These are phyloP conservation scores for Mesodorylaimus sp. DNA, from an alignment of 2,888 invertebrate genomes.

Conservation along the genomic window DNA sequence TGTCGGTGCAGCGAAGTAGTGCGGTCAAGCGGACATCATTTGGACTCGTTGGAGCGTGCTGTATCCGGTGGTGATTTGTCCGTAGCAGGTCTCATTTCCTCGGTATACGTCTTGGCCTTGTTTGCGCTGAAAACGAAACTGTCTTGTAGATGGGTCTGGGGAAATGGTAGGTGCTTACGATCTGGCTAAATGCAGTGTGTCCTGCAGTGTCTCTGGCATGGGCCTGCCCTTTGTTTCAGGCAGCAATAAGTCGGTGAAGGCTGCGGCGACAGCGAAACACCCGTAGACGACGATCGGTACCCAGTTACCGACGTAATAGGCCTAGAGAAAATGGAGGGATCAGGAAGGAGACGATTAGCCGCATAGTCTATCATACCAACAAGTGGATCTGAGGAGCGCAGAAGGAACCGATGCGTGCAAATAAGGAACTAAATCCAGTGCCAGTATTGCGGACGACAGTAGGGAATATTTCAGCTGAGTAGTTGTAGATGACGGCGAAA, in stretches of 20 bases:
- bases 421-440: conserved; percentile 7
- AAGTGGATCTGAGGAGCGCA: conserved; percentile 11
- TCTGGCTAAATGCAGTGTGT: conserved; percentile 4
- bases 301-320: conserved; percentile 3
- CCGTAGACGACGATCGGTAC: conserved; percentile 11
- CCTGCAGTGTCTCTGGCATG: conserved; percentile 10
- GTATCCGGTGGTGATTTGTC: too few relatives aligned
- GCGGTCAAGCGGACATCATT: too few relatives aligned
- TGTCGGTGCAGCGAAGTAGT: too few relatives aligned
- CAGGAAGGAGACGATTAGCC: too few relatives aligned
- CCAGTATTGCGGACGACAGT: conserved; percentile 11
- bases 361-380: too few relatives aligned
- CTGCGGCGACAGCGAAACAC: conserved; percentile 3
- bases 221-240: conserved; percentile 10
- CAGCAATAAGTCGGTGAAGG: background rate
- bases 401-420: conserved; percentile 9
- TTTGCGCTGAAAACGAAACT: too few relatives aligned
- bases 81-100: too few relatives aligned
- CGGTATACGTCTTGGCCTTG: too few relatives aligned
- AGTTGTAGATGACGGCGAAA: conserved; percentile 12
- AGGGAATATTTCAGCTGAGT: conserved; percentile 11
- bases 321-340: conserved; percentile 3
- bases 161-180: too few relatives aligned
- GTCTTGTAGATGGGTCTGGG: too few relatives aligned
- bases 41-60: too few relatives aligned